Base-by-base conservation (phyloP, 2,113 vertebrate genomes). In the Eolophus roseicapilla region DNA sequence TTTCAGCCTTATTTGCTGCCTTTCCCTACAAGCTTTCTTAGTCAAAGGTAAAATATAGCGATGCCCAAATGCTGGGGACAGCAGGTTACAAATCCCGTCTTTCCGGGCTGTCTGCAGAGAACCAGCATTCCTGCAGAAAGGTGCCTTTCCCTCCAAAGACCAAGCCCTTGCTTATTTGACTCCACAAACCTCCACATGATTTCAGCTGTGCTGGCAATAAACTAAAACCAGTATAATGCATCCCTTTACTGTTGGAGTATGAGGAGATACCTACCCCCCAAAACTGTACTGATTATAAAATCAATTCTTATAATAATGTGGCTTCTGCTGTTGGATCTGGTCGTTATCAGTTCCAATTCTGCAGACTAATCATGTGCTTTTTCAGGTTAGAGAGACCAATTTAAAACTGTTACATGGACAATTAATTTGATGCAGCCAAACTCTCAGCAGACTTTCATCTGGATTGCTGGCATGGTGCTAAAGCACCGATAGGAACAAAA, bases 391-490 rank as follows among this genome's bases (percentile, higher is more conserved):
- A 88, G 87, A 90, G 63, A 86, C 59, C 82, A 68, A 63, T 95
- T 87, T 95, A 75, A 94, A 93, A 90, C 93, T 27, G 16, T 87
- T 95, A 83, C 62, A 88, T 52, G 86, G 91, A 47, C 94, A 95
- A 93, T 95, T 94, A 93, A 96, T 94, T 95, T 95, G 71, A 91
- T 93, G 76, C 87, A 89, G 81, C 84, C 43, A 74, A 92, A 93
- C 71, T 91, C 93, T 92, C 89, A 68, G 8, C 52, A 92, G 87
- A 60, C 53, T 94, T 97, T 92, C 62, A 63, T 88, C 82, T 90
- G 86, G 84, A 82, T 79, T 85, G 65, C 70, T 95, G 85, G 85
- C 79, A 43, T 65, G 44, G 57, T 90, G 70, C 70, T 93, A 76
- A 87, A 87, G 24, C n/a, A 82, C 74, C 0, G 0, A 77, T 21